These are phyloP conservation scores for Henicopernis longicauda DNA, from an alignment of 2,113 vertebrate genomes.

Conservation along the genomic window DNA sequence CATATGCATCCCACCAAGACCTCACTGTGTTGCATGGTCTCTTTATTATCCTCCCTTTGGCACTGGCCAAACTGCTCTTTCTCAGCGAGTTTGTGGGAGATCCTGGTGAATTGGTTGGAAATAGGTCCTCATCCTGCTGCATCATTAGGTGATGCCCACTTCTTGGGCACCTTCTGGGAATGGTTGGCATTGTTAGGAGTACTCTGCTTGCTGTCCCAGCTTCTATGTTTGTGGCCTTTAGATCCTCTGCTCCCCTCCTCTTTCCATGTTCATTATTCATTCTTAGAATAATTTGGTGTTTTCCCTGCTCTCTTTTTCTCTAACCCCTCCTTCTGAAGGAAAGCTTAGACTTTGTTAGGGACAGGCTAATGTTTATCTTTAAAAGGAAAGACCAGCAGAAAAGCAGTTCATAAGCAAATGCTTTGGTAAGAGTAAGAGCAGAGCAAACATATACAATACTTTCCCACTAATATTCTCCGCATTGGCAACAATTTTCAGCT, in stretches of 20 bases:
- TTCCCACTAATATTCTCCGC: neutral
- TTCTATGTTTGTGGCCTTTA: neutral
- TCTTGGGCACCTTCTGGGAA: neutral
- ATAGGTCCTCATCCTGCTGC: neutral
- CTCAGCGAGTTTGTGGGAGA: neutral
- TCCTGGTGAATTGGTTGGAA: neutral
- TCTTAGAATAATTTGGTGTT: neutral
- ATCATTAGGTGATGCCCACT: neutral
- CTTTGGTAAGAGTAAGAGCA: neutral
- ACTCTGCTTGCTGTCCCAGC: neutral
- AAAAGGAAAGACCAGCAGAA: neutral
- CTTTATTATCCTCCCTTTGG: neutral
- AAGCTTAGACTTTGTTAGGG: neutral
- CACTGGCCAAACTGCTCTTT: neutral
- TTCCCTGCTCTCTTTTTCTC: neutral
- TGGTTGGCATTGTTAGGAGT: neutral
- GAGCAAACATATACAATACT: neutral
- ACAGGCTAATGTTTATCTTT: neutral
- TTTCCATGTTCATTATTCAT: neutral
- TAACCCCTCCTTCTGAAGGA: neutral
- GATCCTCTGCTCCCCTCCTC: neutral
- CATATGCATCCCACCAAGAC: neutral
- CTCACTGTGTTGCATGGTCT: neutral
- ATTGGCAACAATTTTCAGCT: neutral
- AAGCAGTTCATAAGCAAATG: neutral